Percentiles rank a stretch among this genome's conserved stretches.
These are phyloP conservation scores for Aphodius sticticus DNA, from an alignment of 2,888 invertebrate species.

Conservation along the genomic window DNA sequence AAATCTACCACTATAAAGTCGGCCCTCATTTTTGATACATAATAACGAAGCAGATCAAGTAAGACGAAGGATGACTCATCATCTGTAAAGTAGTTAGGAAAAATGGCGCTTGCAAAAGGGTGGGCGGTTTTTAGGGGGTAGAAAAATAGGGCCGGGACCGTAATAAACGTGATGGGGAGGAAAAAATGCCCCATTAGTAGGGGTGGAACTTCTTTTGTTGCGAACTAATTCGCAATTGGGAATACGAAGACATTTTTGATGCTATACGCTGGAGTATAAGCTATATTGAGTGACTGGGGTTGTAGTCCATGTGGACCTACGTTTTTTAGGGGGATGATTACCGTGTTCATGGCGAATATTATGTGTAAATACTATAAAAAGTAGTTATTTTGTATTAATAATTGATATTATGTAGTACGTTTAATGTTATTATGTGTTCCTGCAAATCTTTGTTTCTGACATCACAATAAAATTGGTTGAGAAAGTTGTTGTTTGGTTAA, in stretches of 20 bases:
- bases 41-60: not conserved
- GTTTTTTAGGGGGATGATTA: not conserved
- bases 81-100: not conserved
- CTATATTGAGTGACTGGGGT: not conserved
- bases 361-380: not conserved
- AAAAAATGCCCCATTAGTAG: constrained; percentile 12
- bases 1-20: not conserved
- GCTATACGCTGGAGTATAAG: not conserved
- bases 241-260: constrained; percentile 13
- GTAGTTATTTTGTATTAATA: too few species aligned
- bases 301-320: not conserved
- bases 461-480: too few species aligned
- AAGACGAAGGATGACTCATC: constrained; percentile 18
- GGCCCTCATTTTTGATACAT: not conserved
- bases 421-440: too few species aligned
- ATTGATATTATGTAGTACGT: too few species aligned
- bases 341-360: not conserved
- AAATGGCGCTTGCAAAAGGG: constrained; percentile 12
- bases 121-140: not conserved
- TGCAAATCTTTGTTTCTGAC: too few species aligned
- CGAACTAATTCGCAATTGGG: constrained; percentile 14
- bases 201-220: constrained; percentile 15
- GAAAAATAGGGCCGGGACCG: not conserved
- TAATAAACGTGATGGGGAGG: constrained; percentile 10
- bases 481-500: too few species aligned